phyloP scores from a whole-genome alignment of 2,113 vertebrate genomes.

The Chloropsis hardwickii region DNA sequence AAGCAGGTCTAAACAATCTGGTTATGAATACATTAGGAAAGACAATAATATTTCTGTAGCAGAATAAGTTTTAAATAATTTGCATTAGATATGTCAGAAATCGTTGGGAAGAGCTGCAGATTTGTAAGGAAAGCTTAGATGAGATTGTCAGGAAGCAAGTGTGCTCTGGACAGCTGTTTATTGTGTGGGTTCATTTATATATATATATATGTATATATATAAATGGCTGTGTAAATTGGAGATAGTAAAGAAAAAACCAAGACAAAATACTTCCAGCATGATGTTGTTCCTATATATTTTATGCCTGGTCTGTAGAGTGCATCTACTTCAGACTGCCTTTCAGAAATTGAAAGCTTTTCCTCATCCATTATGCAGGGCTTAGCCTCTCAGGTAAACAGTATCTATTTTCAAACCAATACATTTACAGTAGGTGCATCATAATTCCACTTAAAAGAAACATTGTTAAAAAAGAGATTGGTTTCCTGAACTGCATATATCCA shows the following conservation, averaged over 20 bases:
- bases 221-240: not conserved
- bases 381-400: not conserved
- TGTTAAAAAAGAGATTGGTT: not conserved
- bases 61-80: not conserved
- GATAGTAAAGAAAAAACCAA: not conserved
- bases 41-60: not conserved
- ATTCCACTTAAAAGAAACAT: not conserved
- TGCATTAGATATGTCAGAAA: not conserved
- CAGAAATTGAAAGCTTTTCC: not conserved
- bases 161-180: not conserved
- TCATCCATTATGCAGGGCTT: not conserved
- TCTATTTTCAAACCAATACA: not conserved
- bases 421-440: not conserved
- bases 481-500: not conserved
- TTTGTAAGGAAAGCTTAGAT: not conserved
- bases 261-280: not conserved
- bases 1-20: not conserved
- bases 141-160: not conserved
- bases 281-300: not conserved
- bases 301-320: not conserved
- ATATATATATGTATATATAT: not conserved
- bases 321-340: not conserved
- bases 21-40: not conserved
- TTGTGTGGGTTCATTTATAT: not conserved
- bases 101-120: not conserved